phyloP scores from a whole-genome alignment of 1,140 invertebrate species.

The Anastrepha obliqua region DNA sequence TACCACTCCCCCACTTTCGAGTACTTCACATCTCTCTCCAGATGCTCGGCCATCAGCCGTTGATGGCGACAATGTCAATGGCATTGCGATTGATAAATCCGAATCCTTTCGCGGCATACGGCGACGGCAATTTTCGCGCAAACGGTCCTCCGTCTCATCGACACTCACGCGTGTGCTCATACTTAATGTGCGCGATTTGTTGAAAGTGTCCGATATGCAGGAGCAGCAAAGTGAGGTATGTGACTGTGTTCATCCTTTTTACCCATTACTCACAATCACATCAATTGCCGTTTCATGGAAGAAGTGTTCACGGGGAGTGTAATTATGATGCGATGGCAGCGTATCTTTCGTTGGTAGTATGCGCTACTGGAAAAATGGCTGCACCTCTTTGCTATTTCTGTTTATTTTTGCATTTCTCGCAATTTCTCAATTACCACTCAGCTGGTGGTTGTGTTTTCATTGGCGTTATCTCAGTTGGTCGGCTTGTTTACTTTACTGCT shows the following conservation, averaged over 20 bases:
- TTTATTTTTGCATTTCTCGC: slow-evolving; percentile 18
- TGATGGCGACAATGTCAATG: background rate
- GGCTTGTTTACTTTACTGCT: background rate
- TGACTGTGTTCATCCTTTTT: background rate
- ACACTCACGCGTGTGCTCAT: slow-evolving; percentile 72
- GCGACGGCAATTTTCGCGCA: slow-evolving; percentile 63
- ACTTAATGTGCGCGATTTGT: slow-evolving; percentile 72
- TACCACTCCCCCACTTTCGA: background rate
- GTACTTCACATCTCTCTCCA: background rate
- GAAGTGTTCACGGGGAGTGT: background rate
- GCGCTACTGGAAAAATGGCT: background rate
- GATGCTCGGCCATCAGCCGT: background rate
- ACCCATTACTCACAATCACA: background rate
- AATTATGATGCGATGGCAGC: background rate
- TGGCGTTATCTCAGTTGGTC: background rate
- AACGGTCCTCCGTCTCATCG: slow-evolving; percentile 71
- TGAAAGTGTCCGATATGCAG: slow-evolving; percentile 61
- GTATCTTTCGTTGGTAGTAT: background rate
- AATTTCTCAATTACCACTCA: slow-evolving; percentile 35
- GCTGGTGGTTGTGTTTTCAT: slow-evolving; percentile 35
- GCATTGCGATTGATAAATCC: background rate
- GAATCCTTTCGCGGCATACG: slow-evolving; percentile 66
- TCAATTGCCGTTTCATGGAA: background rate
- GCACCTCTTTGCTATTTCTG: background rate
- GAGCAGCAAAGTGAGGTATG: slow-evolving; percentile 52